phyloP scores from a whole-genome alignment of 92 coral and sea anemone species.

The Isaurus tuberculatus region DNA sequence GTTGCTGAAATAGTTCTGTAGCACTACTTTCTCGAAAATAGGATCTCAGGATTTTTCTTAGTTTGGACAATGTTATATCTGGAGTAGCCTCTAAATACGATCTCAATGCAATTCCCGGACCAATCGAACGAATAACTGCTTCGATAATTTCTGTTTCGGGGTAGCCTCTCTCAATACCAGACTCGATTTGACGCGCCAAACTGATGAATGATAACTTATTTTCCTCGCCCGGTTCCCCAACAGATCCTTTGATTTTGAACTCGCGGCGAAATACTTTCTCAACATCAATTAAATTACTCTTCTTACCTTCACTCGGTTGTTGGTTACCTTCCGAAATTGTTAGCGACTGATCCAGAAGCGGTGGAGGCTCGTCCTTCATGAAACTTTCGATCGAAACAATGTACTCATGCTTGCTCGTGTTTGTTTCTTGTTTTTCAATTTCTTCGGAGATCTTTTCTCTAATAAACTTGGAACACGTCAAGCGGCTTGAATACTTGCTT shows the following conservation, averaged over 20 bases:
- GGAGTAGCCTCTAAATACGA: background rate
- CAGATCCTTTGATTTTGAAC: background rate
- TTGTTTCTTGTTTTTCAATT: constrained; percentile 17
- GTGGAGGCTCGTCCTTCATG: constrained; percentile 35
- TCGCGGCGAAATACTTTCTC: constrained; percentile 42
- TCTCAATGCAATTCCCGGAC: background rate
- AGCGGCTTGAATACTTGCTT: constrained; percentile 4
- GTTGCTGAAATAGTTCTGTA: background rate
- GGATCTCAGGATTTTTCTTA: background rate
- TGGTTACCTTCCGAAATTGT: constrained; percentile 24
- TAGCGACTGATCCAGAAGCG: background rate
- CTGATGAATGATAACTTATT: no score
- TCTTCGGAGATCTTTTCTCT: background rate
- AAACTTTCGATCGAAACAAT: constrained; percentile 15
- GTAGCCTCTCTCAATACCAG: constrained; percentile 46
- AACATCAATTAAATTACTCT: constrained; percentile 42
- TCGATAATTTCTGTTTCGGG: constrained; percentile 51
- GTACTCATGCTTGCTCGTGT: background rate
- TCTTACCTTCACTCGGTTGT: background rate
- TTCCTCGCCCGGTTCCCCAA: constrained; percentile 9
- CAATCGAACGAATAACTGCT: constrained; percentile 44
- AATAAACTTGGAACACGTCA: constrained; percentile 1
- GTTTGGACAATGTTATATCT: background rate
- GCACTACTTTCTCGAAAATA: constrained; percentile 1
- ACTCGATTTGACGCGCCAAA: constrained; percentile 45